Percentiles rank a stretch among this genome's conserved stretches.
phyloP scores from a whole-genome alignment of 2,797 vertebrate genomes.

The Pipistrellus kuhlii region DNA sequence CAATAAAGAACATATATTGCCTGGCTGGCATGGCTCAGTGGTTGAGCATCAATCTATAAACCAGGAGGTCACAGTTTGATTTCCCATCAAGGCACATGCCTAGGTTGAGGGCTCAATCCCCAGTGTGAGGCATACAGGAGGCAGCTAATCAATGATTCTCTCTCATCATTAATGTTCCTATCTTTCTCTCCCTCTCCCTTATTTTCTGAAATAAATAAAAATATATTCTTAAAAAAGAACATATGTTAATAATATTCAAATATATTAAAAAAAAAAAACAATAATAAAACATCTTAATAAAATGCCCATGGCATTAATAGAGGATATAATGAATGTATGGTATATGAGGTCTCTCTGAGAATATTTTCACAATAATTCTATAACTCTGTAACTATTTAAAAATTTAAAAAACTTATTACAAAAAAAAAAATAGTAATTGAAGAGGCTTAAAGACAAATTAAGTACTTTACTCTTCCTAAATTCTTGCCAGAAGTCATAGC shows the following conservation, averaged over 20 bases:
- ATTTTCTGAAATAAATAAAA: too few species aligned
- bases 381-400: not conserved
- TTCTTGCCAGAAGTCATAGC: not conserved
- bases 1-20: not conserved
- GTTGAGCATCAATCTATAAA: too few species aligned
- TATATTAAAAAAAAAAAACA: not conserved
- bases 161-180: too few species aligned
- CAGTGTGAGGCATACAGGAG: too few species aligned
- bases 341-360: not conserved
- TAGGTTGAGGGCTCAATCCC: too few species aligned
- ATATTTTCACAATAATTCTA: not conserved
- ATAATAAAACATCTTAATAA: not conserved
- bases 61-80: too few species aligned
- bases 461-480: not conserved
- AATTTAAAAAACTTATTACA: not conserved
- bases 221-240: too few species aligned
- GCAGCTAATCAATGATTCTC: too few species aligned
- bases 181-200: too few species aligned
- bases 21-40: too few species aligned
- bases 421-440: not conserved
- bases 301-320: not conserved
- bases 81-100: too few species aligned
- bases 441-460: not conserved
- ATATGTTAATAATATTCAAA: not conserved
- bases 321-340: not conserved